Base-by-base conservation (phyloP, 2,113 vertebrate species). In the Pomatorhinus ruficollis region DNA sequence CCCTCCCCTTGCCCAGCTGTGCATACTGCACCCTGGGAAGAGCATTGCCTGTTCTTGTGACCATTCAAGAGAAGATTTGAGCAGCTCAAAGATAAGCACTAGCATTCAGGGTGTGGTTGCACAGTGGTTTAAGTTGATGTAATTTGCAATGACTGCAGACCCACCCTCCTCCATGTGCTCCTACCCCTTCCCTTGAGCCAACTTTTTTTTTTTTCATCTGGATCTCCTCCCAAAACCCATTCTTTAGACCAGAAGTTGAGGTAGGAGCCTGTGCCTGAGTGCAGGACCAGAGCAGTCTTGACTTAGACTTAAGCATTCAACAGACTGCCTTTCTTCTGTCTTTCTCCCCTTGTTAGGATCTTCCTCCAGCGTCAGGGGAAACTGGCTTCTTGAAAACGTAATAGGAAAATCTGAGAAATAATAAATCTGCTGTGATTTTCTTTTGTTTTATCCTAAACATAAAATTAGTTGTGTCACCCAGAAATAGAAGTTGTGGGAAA, bases 401-500 rank as follows among this genome's bases (percentile, higher is more conserved):
- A 95, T 92, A 72, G 91, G 83, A 96, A 95, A 93, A 95, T 87
- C 47, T 95, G 91, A 95, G 86, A 87, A 96, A 95, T 53, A 88
- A 83, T 65, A 64, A 83, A 95, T 93, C 89, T 92, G 54, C 47
- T 90, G 93, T 59, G 60, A 87, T 95, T 92, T 93, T 97, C 95
- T 95, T 96, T 95, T 96, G 95, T 96, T 95, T 87, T 60, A 81
- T 52, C 68, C 90, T 93, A 81, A 96, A 93, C 77, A 94, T 63
- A 86, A 93, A 95, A 95, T 84, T 31, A 90, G 39, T 83, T 92
- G 68, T 75, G 70, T 95, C 37, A 77, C 20, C 76, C 93, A 97
- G 86, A 96, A 96, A 97, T 92, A 96, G 94, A 95, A 95, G 60
- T 33, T 78, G 77, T 95, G 94, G 89, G 65, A 63, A 94, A 94